phyloP scores from a whole-genome alignment of 64 coral and sea anemone species.

The Trachythela sp. region DNA sequence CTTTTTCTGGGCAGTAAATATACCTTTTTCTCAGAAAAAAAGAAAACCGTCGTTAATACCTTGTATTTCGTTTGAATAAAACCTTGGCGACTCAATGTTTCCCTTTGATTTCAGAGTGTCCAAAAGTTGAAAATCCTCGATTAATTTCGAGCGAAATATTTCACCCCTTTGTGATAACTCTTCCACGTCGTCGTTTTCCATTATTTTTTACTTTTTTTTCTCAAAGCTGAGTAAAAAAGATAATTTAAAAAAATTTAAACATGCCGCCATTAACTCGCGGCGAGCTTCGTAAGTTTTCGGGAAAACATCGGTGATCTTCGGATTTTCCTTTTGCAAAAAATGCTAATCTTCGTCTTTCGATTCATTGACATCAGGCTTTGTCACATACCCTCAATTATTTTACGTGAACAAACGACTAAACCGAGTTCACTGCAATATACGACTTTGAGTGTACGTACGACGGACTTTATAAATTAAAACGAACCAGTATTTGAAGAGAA shows the following conservation, averaged over 20 bases:
- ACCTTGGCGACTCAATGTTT: constrained; percentile 59
- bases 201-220: neutral
- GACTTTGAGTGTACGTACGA: too few relatives aligned
- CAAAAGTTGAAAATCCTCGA: constrained; percentile 95
- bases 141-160: constrained; percentile 95
- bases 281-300: too few relatives aligned
- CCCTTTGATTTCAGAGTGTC: constrained; percentile 78
- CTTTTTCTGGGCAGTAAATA: neutral
- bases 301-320: constrained; percentile 44
- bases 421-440: too few relatives aligned
- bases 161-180: constrained; percentile 89
- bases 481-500: too few relatives aligned
- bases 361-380: too few relatives aligned
- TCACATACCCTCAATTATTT: too few relatives aligned
- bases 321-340: neutral
- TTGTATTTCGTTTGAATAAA: constrained; percentile 92
- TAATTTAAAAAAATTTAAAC: neutral
- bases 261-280: too few relatives aligned
- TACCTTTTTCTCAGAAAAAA: neutral
- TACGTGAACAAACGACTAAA: too few relatives aligned
- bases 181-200: constrained; percentile 52
- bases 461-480: too few relatives aligned
- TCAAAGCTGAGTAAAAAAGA: neutral
- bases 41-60: constrained; percentile 16
- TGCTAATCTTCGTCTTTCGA: neutral